Base-by-base conservation (phyloP, 2,797 vertebrate genomes). In the Phaenicophaeus curvirostris region DNA sequence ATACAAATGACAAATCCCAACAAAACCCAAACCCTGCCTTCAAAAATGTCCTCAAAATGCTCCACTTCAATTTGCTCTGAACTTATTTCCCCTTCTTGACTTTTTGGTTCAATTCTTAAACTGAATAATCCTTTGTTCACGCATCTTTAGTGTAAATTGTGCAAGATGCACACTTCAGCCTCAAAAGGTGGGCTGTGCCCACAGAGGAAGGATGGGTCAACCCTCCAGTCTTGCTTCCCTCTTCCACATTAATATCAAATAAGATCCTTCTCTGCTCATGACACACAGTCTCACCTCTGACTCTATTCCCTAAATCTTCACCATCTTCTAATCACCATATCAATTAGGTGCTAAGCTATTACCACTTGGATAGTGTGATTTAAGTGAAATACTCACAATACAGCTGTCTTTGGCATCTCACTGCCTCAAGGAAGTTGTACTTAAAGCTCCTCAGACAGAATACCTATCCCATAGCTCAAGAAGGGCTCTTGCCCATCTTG, bases 91-190 rank as follows among this genome's bases (percentile, higher is more conserved):
- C 74, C 51, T 91, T 76, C 51, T 90, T 0, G 0, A 44, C 51
- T 81, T 84, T 42, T 72, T 93, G 39, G 17, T 79, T 90, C 69
- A 86, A 4, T 84, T 82, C 35, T 72, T 81, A 42, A 94, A 74
- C 65, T 68, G 73, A 95, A 91, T 50, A 87, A 88, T 69, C 55
- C 71, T 94, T 94, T 95, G 73, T 95, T 90, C 73, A 31, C 8
- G 37, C 74, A 84, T 78, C 41, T 88, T 66, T 76, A 48, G 30
- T 21, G 33, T 41, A 89, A 89, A 81, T 14, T 48, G 50, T 66
- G 31, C 7, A 62, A 93, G 42, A 46, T 28, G n/a, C 79, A 87
- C 9, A 6, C 54, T 85, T 27, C 28, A 85, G 57, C 54, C 82
- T 27, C 28, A 85, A 57, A 77, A 67, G 54, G 83, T n/a, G 50